Evolutionary conservation across 2,888 invertebrate species (phyloP).

Genomic region (Leptinotarsa rubiginosa): DNA sequence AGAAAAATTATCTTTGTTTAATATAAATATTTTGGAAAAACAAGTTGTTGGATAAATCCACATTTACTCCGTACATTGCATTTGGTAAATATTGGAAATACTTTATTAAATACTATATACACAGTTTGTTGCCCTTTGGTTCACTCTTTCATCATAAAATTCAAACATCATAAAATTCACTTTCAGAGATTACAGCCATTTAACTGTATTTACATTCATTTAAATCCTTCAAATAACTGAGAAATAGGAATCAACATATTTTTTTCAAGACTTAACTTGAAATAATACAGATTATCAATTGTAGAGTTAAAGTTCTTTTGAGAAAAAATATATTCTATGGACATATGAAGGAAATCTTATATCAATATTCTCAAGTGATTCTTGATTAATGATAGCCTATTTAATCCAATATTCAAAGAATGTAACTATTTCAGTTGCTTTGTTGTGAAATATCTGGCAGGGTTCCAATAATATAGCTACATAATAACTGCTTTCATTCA

Average conservation of each 20-base stretch:
- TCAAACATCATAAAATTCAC: neutral
- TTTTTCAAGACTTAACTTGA: too few species aligned
- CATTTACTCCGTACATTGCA: neutral
- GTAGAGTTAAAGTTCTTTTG: too few species aligned
- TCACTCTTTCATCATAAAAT: neutral
- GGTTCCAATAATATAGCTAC: neutral
- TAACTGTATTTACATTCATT: neutral
- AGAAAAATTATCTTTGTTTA: too few species aligned
- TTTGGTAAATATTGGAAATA: conserved; percentile 7
- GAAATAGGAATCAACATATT: too few species aligned
- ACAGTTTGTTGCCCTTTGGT: neutral
- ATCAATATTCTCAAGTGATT: neutral
- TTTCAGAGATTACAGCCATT: neutral
- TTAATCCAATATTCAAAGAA: neutral
- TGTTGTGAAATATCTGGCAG: conserved; percentile 1
- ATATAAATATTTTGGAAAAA: too few species aligned
- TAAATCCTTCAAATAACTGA: too few species aligned
- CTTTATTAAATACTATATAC: neutral
- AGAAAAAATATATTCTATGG: too few species aligned
- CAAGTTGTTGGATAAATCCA: too few species aligned
- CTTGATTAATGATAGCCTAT: neutral
- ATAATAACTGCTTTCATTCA: neutral
- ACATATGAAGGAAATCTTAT: neutral
- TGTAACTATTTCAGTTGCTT: neutral
- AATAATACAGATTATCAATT: too few species aligned